Percentiles rank a stretch among this genome's conserved stretches.
Evolutionary conservation across 2,888 invertebrate genomes (phyloP).

Genomic region (Sarcophaga rosellei): DNA sequence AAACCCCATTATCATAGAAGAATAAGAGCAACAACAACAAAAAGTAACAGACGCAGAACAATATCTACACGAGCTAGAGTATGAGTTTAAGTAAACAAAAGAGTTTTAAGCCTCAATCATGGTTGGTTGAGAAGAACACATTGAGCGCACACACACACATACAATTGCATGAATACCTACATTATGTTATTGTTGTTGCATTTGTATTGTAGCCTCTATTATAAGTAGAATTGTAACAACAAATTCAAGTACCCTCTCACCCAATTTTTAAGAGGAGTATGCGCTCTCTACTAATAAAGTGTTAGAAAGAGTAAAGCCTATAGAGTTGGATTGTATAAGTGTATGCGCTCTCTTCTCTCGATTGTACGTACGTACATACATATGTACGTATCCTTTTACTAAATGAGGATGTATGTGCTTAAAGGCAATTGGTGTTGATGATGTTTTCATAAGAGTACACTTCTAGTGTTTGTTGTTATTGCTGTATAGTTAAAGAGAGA

Average conservation of each 20-base stretch:
- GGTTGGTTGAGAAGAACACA: constrained; percentile 59
- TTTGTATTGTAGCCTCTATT: neutral
- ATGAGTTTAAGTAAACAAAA: constrained; percentile 19
- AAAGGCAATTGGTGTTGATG: constrained; percentile 69
- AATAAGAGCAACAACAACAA: no score
- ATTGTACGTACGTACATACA: neutral
- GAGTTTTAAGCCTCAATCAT: constrained; percentile 62
- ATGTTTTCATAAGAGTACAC: constrained; percentile 54
- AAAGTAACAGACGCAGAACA: no score
- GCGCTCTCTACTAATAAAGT: constrained; percentile 40
- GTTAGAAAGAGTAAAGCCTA: constrained; percentile 48
- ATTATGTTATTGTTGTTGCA: constrained; percentile 11
- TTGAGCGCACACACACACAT: constrained; percentile 45
- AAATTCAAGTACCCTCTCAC: constrained; percentile 70
- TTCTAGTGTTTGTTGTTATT: constrained; percentile 43
- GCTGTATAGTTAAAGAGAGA: constrained; percentile 53
- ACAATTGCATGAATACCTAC: constrained; percentile 1
- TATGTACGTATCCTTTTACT: neutral
- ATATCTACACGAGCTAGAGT: no score
- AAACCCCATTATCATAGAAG: constrained; percentile 53
- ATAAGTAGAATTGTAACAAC: constrained; percentile 42
- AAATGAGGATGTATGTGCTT: constrained; percentile 65
- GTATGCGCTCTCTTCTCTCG: neutral
- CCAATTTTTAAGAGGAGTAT: constrained; percentile 44
- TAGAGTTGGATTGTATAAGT: neutral